Percentiles rank a stretch among this genome's conserved stretches.
Conservation (phyloP, 2,888 invertebrate genomes). For the Diaphora mendica region DNA sequence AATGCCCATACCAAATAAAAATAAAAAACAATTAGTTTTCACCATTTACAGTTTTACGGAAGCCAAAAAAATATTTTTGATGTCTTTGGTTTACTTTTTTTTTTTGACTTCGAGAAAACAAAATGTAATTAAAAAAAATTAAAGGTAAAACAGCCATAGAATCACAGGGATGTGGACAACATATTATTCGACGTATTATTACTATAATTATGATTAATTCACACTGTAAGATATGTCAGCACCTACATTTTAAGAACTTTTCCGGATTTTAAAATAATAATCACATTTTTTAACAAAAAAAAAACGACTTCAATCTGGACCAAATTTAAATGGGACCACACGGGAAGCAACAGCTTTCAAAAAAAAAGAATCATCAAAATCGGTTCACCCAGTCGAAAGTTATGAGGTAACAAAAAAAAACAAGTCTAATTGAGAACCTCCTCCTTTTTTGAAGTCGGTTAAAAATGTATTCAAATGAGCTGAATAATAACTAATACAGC, state of each 20-base stretch:
- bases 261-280: not conserved
- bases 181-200: constrained; percentile 12
- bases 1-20: too few relatives aligned
- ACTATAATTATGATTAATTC: constrained; percentile 29
- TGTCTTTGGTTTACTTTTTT: constrained; percentile 9
- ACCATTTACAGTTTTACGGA: not conserved
- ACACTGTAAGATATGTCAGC: constrained; percentile 30
- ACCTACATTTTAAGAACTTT: not conserved
- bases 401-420: too few relatives aligned
- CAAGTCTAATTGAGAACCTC: too few relatives aligned
- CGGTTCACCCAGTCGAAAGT: too few relatives aligned
- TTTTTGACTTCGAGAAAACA: constrained; percentile 25
- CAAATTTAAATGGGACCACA: too few relatives aligned
- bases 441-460: too few relatives aligned
- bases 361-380: too few relatives aligned
- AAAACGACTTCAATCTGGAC: too few relatives aligned
- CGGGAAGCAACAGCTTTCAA: too few relatives aligned
- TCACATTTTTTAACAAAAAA: too few relatives aligned
- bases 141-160: constrained; percentile 68
- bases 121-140: constrained; percentile 40
- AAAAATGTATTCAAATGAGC: not conserved
- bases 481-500: too few relatives aligned
- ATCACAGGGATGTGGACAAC: constrained; percentile 68
- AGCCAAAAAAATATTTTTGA: not conserved
- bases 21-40: not conserved